Base-by-base conservation (phyloP, 2,113 vertebrate genomes). In the Xiphophorus hellerii region DNA sequence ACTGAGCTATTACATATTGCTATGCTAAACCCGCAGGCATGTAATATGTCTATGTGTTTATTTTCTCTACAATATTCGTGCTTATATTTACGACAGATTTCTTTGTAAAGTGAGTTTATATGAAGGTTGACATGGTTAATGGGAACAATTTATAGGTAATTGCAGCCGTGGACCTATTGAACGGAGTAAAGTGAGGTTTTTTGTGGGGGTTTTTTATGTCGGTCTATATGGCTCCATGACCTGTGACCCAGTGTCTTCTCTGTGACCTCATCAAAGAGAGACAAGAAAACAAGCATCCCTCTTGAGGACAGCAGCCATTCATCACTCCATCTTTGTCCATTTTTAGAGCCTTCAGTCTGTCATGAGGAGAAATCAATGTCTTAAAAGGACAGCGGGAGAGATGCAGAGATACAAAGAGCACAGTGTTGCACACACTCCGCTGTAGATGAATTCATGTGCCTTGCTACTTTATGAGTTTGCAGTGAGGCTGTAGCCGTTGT, bases 181-280 rank as follows among this genome's bases (percentile, higher is more conserved):
- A 83, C 60, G 67, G 80, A 88, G 76, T 73, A 86, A 88, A 92
- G 89, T 88, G 91, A 92, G 78, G 84, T 85, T 90, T 84, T 88
- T 68, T 84, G 77, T 86, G 35, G 11, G 37, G 0, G 31, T 74
- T 83, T 89, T 84, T 84, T 51, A 87, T 84, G 84, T 92, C 90
- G 90, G 74, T 91, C 87, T 89, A 76, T 90, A 71, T 71, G 60
- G 88, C 81, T 85, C 74, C 71, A 35, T 78, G 84, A 89, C 87
- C 90, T 84, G 48, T 82, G 80, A 88, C 87, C 87, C 75, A 65
- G 63, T 66, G 91, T 87, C 87, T 93, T 85, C 80, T 89, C 90
- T 89, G 76, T 89, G 88, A 92, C 86, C 82, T 93, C 89, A 92
- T 94, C 89, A 93, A 93, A 92, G 85, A 78, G 78, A 85, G 85